Base-by-base conservation (phyloP, 2,888 invertebrate genomes). In the Herminia tarsipennalis region DNA sequence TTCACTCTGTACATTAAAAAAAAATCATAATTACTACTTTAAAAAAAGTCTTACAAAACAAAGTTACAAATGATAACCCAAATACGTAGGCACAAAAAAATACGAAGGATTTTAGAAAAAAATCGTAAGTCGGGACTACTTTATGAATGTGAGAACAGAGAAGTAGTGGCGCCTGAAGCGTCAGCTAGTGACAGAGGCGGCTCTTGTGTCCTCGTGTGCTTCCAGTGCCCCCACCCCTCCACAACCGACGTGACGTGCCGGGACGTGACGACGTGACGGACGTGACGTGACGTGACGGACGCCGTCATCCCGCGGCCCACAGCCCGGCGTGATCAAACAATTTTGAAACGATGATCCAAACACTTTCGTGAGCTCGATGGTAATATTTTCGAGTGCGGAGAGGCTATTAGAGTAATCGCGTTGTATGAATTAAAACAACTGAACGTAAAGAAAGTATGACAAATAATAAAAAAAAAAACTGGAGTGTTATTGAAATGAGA, bases 401-500 rank as follows among this genome's bases (percentile, higher is more conserved):
- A 85, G 83, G 85, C 89, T 78, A 85, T 88, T 83, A 82, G 81
- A 84, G 68, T 84, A 77, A 65, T 83, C 88, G 87, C 88, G 86
- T 84, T 81, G 73, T 78, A 88, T 89, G 88, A 86, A 83, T 80
- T 74, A 74, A 80, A 81, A 73, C 73, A 80, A 85, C 77, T 81
- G 78, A 87, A 88, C 81, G 73, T 75, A 87, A 88, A 84, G 73
- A 78, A 83, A 82, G 65, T 66, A 87, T 87, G 81, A 88, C 77
- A 87, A 83, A 84, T 81, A 84, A 83, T 78, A 84, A 81, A 76
- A 5, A 33, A 64, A 78, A 80, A 83, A 84, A 83, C 82, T 88
- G 86, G 79, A 90, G 91, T 92, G 92, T 92, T 92, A 91, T 90
- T 90, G 80, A 85, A 79, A 92, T 92, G 92, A 88, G 78, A 88